Base-by-base conservation (phyloP, 2,113 vertebrate species). In the Takifugu flavidus region DNA sequence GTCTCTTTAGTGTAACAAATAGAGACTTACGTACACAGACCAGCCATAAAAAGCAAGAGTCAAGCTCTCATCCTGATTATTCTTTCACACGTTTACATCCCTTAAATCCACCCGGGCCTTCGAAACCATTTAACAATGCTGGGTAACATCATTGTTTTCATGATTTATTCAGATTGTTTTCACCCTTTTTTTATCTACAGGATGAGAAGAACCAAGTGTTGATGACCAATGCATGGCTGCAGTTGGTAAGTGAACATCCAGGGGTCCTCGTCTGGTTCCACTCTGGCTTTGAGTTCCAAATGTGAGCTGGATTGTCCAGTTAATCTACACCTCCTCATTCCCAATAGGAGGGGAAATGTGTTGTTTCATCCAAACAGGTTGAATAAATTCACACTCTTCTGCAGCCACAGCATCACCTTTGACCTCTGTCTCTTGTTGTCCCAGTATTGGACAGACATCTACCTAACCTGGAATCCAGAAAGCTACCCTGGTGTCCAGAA, bases 141-240 rank as follows among this genome's bases (percentile, higher is more conserved):
- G 8, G 7, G 34, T 39, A 10, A 39, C 34, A 15, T 46, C 15
- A 13, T 46, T 47, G 3, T 15, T 46, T n/a, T 15, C 45, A 47
- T 15, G 4, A 47, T 12, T n/a, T 47, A 26, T 49, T 0, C 2
- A 20, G 13, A 47, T 6, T 60, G 39, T 49, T 5, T 53, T 54
- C 60, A 0, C 8, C 4, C 50, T 84, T 49, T 64, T 77, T 88
- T 54, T 71, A 70, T 88, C 71, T 11, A 39, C 62, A 90, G 94
- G 93, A 95, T 51, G 93, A 94, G 72, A 95, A 94, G 89, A 94
- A 94, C 79, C 93, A 95, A 54, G 91, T 94, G 49, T 72, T 95
- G 66, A 91, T 94, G 78, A 93, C 93, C 62, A 94, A 94, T 28
- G 91, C 91, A 34, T 94, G 93, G 93, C 83, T 94, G 60, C 92